These are phyloP conservation scores for Synergus japonicus DNA, from an alignment of 2,888 invertebrate species.

Conservation along the genomic window DNA sequence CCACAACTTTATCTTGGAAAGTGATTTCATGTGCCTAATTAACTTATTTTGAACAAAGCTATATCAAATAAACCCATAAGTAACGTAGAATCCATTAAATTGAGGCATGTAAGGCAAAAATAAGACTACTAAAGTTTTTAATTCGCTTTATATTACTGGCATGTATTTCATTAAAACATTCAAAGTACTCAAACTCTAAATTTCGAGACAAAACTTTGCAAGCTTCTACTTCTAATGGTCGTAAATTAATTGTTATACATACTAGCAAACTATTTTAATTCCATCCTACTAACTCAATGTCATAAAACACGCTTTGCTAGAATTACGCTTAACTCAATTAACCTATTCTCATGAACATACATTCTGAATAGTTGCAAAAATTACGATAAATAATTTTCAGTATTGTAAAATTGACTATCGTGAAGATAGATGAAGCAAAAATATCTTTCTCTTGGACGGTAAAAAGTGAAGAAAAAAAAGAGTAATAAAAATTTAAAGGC, in stretches of 20 bases:
- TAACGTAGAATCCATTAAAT: background rate
- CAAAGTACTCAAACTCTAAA: no score
- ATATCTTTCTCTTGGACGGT: constrained; percentile 17
- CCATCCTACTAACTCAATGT: no score
- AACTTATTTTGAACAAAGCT: background rate
- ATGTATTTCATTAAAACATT: no score
- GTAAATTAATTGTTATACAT: no score
- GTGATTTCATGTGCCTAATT: background rate
- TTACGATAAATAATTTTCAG: no score
- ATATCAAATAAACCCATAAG: background rate
- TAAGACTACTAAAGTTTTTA: no score
- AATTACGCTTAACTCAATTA: constrained; percentile 2
- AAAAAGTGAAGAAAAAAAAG: constrained; percentile 12
- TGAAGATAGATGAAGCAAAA: background rate
- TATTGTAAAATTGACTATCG: background rate
- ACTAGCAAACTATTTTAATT: no score
- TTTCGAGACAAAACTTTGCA: no score
- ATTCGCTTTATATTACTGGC: no score
- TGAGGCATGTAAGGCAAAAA: no score
- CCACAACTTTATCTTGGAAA: background rate
- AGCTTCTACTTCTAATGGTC: no score
- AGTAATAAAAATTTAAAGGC: background rate
- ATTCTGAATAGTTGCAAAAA: background rate
- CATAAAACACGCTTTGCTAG: background rate
- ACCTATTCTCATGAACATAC: constrained; percentile 49